Evolutionary conservation across 2,797 vertebrate genomes (phyloP), one percentile per base, ranked within the genome.

Genomic region (Urophycis tenuis): DNA sequence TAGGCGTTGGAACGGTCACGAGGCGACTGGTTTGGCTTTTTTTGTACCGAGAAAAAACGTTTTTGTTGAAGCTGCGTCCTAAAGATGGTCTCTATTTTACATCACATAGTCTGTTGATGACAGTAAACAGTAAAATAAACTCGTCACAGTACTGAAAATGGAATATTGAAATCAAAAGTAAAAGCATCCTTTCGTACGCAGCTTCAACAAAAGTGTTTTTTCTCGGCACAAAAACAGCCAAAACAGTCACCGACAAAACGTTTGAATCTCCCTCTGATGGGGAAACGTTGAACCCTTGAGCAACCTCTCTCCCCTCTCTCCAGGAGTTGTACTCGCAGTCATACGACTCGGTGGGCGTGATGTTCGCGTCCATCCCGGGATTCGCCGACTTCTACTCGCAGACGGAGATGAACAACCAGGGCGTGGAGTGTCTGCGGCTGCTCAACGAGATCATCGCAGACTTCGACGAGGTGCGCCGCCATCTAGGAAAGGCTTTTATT

Each of bases 381-480:
- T 99, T 99, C 79, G 97, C 97, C 0, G 97, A 99, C 89, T 99
- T 99, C 82, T 99, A 99, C 89, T 98, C 97, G 12, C 97, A 99
- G 90, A 99, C 97, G 0, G 97, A 99, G 90, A 99, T 99, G 96
- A 99, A 99, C 73, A 99, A 99, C 91, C 97, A 99, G 88, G 97
- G 97, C 8, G 97, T 99, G 0, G 97, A 99, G 86, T 99, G 97
- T 80, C 93, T 99, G 72, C 92, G 97, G 60, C 91, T 99, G 76
- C 94, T 99, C 83, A 99, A 99, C 67, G 97, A 99, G 89, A 99
- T 99, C 78, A 99, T 99, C 0, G 97, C 97, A 0, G 97, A 99
- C 89, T 99, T 99, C 22, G 97, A 99, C 71, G 97, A 99, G 96
- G 97, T 99, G 91, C 64, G 64, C 64, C 11, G 29, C 64, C 41